phyloP scores from a whole-genome alignment of 2,888 invertebrate genomes.

The Drosophila aldrichi region DNA sequence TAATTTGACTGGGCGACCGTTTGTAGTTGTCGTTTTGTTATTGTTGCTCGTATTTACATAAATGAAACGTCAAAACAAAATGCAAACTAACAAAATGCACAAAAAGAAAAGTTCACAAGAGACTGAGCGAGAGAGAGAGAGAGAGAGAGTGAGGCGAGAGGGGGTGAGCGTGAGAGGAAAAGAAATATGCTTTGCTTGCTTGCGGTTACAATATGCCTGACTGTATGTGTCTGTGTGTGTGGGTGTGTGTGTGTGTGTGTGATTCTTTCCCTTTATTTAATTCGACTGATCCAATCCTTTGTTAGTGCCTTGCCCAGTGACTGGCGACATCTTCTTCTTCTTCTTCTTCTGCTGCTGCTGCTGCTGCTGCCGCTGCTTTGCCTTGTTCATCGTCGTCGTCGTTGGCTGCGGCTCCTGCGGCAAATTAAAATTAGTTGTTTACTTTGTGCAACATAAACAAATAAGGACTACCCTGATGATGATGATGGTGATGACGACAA shows the following conservation, averaged over 20 bases:
- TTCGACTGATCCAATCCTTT: conserved; percentile 68
- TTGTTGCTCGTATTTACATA: conserved; percentile 71
- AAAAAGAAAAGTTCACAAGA: conserved; percentile 24
- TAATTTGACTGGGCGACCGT: conserved; percentile 71
- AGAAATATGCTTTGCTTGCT: conserved; percentile 60
- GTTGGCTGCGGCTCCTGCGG: conserved; percentile 75
- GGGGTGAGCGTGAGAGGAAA: neutral
- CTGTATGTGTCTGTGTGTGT: conserved; percentile 30
- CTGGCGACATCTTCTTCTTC: conserved; percentile 46
- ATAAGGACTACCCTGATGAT: conserved; percentile 63
- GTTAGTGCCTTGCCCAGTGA: conserved; percentile 25
- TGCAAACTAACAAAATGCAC: conserved; percentile 57
- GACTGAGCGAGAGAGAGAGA: conserved; percentile 7
- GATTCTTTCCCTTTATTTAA: conserved; percentile 57
- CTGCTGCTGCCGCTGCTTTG: neutral
- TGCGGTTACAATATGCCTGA: conserved; percentile 51
- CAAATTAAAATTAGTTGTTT: conserved; percentile 82
- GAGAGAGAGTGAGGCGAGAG: too few relatives aligned
- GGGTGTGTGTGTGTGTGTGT: conserved; percentile 40
- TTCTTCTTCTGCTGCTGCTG: too few relatives aligned
- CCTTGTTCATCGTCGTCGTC: conserved; percentile 29
- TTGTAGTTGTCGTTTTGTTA: conserved; percentile 53
- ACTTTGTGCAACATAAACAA: conserved; percentile 80
- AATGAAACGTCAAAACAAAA: conserved; percentile 73
- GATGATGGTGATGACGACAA: conserved; percentile 22